Conservation (phyloP, 2,113 vertebrate species). For the Scolopax mira region DNA sequence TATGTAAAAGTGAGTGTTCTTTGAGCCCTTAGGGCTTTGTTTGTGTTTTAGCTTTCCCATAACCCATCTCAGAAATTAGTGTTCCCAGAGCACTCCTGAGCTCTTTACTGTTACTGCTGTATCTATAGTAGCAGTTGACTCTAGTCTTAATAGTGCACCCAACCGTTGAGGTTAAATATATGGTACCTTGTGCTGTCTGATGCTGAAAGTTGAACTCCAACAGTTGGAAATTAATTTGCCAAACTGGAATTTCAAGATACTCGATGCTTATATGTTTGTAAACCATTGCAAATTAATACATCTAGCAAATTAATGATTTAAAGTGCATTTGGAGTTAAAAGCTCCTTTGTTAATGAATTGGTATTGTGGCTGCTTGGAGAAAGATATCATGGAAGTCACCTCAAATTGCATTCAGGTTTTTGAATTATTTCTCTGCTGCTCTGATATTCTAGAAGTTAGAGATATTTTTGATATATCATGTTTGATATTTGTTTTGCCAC, state of each 20-base stretch:
- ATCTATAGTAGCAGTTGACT: background rate
- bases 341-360: background rate
- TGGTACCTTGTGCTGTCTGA: background rate
- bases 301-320: background rate
- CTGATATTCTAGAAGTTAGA: background rate
- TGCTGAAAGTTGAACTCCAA: background rate
- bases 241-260: background rate
- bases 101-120: background rate
- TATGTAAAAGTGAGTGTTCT: background rate
- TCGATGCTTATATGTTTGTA: background rate
- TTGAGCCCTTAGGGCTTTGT: background rate
- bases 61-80: background rate
- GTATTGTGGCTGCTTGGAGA: background rate
- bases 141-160: background rate
- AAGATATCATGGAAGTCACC: accelerated
- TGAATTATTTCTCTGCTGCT: background rate
- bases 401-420: background rate
- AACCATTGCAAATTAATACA: background rate
- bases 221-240: background rate
- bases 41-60: background rate
- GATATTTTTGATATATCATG: background rate
- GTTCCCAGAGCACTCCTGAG: background rate
- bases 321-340: background rate
- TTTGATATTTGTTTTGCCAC: background rate
- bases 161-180: background rate